A percentile compares a stretch with the other conserved stretches of the same genome.
Conservation (phyloP, 2,113 vertebrate genomes). For the Leptobrachium leishanense region DNA sequence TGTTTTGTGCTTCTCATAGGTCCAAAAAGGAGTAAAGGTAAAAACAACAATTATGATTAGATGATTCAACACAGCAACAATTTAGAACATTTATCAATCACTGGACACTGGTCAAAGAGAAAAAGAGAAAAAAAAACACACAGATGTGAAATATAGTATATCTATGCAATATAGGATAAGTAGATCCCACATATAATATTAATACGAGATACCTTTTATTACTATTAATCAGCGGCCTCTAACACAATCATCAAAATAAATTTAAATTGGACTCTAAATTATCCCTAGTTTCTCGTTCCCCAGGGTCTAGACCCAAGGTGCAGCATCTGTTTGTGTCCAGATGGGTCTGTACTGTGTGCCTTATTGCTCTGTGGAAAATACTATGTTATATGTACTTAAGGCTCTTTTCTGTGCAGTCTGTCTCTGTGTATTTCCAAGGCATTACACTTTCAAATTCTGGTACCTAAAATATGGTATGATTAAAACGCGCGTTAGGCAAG, state of each 20-base stretch:
- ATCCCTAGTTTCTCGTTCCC: conserved; percentile 25
- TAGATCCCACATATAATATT: not conserved
- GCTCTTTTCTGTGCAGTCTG: conserved; percentile 45
- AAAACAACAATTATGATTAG: not conserved
- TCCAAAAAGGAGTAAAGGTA: not conserved
- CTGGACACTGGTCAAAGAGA: not conserved
- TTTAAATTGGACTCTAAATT: conserved; percentile 32
- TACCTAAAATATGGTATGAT: not conserved
- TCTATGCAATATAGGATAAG: not conserved
- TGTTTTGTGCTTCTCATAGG: conserved; percentile 1
- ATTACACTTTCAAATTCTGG: conserved; percentile 11
- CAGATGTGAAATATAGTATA: not conserved
- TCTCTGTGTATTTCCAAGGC: conserved; percentile 39
- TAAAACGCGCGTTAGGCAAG: no score
- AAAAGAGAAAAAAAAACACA: not conserved
- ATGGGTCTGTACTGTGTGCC: conserved; percentile 48
- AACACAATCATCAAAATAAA: conserved; percentile 12
- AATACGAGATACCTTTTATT: not conserved
- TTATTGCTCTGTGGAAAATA: conserved; percentile 51
- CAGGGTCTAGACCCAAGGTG: conserved; percentile 1
- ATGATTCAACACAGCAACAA: no score
- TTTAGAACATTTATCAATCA: not conserved
- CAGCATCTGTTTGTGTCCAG: conserved; percentile 47
- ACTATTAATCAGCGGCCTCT: conserved; percentile 24
- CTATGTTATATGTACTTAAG: conserved; percentile 34